Conservation (phyloP, 2,113 vertebrate species). For the Noctilio leporinus region DNA sequence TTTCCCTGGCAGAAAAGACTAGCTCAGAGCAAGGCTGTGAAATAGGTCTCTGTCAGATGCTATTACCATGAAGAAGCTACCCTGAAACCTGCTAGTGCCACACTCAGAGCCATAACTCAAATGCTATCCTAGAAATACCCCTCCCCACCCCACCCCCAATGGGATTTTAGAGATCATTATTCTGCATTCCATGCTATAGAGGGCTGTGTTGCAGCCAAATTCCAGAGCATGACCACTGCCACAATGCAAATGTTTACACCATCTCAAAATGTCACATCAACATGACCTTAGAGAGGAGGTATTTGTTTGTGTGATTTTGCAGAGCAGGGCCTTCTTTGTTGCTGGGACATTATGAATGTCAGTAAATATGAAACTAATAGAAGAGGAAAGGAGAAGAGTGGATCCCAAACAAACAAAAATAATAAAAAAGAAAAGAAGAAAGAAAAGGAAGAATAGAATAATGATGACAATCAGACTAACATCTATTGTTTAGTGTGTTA, state of each 20-base stretch:
- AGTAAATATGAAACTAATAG: constrained; percentile 37
- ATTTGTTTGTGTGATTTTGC: constrained; percentile 46
- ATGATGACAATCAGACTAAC: neutral
- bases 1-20: neutral
- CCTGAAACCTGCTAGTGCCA: neutral
- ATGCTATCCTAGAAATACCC: neutral
- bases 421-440: neutral
- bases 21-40: neutral
- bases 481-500: neutral
- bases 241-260: constrained; percentile 38
- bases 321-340: neutral
- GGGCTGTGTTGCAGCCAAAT: neutral
- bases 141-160: neutral
- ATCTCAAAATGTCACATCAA: constrained; percentile 50
- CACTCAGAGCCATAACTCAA: neutral
- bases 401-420: neutral
- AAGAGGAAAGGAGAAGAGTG: neutral
- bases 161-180: neutral
- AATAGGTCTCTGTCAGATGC: neutral
- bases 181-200: neutral
- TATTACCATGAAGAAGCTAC: neutral
- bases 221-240: neutral
- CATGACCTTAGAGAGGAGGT: constrained; percentile 36
- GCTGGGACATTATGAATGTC: neutral
- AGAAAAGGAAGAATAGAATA: too few relatives aligned